phyloP scores from a whole-genome alignment of 2,113 vertebrate genomes.

The Xyrauchen texanus region DNA sequence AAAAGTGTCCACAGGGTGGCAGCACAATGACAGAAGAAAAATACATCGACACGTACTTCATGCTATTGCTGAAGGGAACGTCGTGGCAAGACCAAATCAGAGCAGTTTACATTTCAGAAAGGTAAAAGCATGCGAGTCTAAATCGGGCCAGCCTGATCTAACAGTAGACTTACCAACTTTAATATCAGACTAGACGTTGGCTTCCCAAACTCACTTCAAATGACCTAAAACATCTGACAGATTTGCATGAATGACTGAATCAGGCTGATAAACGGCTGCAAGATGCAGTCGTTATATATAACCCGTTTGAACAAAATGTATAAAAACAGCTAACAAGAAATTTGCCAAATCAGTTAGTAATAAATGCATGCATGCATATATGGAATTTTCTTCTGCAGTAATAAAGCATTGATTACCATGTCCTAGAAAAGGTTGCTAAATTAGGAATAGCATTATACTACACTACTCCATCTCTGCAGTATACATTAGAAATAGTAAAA shows the following conservation, averaged over 20 bases:
- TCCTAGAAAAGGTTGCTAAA: too few relatives aligned
- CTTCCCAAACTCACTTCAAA: not conserved
- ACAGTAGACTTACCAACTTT: not conserved
- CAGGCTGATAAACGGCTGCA: not conserved
- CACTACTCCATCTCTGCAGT: too few relatives aligned
- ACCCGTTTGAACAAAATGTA: not conserved
- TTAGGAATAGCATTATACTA: too few relatives aligned
- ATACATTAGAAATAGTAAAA: too few relatives aligned
- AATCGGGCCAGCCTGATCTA: not conserved
- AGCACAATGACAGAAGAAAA: not conserved
- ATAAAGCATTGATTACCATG: too few relatives aligned
- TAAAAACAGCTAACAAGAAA: not conserved
- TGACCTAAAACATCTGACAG: not conserved
- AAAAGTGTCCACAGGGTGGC: not conserved
- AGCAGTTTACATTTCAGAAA: too few relatives aligned
- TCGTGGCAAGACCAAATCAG: too few relatives aligned
- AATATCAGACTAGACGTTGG: not conserved
- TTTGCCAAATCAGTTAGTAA: not conserved
- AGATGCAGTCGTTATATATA: not conserved
- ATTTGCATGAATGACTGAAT: not conserved
- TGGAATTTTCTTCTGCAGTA: too few relatives aligned
- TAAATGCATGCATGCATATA: not conserved
- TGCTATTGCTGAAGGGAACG: too few relatives aligned
- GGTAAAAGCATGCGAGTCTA: too few relatives aligned
- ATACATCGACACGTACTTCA: not conserved